phyloP scores from a whole-genome alignment of 2,113 vertebrate genomes.

The Heloderma charlesbogerti region DNA sequence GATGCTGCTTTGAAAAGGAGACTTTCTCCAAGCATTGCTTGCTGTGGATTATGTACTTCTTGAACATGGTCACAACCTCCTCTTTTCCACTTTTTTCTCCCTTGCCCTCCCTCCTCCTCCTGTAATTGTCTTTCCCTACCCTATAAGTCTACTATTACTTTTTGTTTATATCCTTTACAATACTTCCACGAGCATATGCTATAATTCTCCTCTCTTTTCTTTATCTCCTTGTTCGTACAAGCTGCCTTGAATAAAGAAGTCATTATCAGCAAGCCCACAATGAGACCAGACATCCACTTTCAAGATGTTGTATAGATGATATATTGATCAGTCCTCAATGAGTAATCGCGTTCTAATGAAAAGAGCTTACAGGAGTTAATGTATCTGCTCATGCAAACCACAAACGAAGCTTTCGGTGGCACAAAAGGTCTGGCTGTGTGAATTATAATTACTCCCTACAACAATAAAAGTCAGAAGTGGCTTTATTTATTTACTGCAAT shows the following conservation, averaged over 20 bases:
- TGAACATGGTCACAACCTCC: slow-evolving; percentile 44
- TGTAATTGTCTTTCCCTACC: slow-evolving; percentile 21
- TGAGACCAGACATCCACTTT: slow-evolving; percentile 91
- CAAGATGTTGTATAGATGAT: slow-evolving; percentile 94
- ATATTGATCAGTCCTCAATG: slow-evolving; percentile 92
- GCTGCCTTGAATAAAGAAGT: slow-evolving; percentile 91
- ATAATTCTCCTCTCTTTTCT: slow-evolving; percentile 89
- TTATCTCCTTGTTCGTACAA: slow-evolving; percentile 97
- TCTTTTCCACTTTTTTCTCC: slow-evolving; percentile 52
- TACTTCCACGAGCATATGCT: slow-evolving; percentile 85
- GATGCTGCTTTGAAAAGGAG: slow-evolving; percentile 58
- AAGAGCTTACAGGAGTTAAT: slow-evolving; percentile 85
- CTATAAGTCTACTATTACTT: slow-evolving; percentile 71
- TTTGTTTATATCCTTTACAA: slow-evolving; percentile 85
- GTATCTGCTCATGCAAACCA: slow-evolving; percentile 87
- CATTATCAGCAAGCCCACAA: slow-evolving; percentile 92
- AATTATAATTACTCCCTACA: slow-evolving; percentile 87
- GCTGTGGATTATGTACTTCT: slow-evolving; percentile 53
- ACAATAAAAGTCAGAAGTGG: slow-evolving; percentile 88
- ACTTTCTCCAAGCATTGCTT: slow-evolving; percentile 62
- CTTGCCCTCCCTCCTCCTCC: slow-evolving; percentile 74
- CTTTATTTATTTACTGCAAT: slow-evolving; percentile 85
- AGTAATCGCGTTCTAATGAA: slow-evolving; percentile 91
- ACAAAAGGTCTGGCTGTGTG: slow-evolving; percentile 83
- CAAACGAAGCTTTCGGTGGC: slow-evolving; percentile 86